Evolutionary conservation across 2,113 vertebrate genomes (phyloP), one percentile per base, ranked within the genome.

Genomic region (Solea solea): DNA sequence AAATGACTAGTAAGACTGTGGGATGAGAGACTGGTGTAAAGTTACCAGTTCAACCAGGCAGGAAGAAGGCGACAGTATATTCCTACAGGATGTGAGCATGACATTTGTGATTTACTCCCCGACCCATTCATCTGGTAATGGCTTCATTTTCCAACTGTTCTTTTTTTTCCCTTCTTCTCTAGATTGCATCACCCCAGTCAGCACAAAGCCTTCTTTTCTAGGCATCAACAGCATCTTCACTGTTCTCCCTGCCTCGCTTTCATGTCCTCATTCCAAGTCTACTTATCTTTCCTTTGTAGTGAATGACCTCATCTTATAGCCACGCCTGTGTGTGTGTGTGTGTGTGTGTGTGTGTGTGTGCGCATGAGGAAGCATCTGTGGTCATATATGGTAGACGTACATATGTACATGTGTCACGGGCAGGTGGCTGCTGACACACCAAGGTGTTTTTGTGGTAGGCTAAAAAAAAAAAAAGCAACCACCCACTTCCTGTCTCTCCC

Each of bases 131-230:
- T 0, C 14, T 41, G 13, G 58, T 74, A 83, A 86, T 51, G 62
- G 61, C 64, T 74, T 65, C 56, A 67, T 69, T 86, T 81, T 73
- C 65, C 49, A 60, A 16, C 46, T 59, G 39, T 50, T 39, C 25
- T 55, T 61, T 1, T 21, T 21, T 21, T 21, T 21, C 21, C 21
- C 21, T 21, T 80, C 59, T 46, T 6, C 34, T 6, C 52, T 69
- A 71, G 65, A 88, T 79, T 84, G 73, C 78, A 84, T 92, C 88
- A 85, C 46, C 79, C 58, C 66, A 52, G 39, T 45, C 39, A 27
- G 50, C 50, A 92, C 89, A 93, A 90, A 82, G 81, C 34, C 59
- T 49, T 61, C 69, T 88, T 78, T 90, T 93, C 76, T 90, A 25
- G 15, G 70, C 71, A 57, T 12, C 14, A 82, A 92, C 76, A 88